These are phyloP conservation scores for Corythaixoides concolor DNA, from an alignment of 2,113 vertebrate genomes.

Conservation along the genomic window DNA sequence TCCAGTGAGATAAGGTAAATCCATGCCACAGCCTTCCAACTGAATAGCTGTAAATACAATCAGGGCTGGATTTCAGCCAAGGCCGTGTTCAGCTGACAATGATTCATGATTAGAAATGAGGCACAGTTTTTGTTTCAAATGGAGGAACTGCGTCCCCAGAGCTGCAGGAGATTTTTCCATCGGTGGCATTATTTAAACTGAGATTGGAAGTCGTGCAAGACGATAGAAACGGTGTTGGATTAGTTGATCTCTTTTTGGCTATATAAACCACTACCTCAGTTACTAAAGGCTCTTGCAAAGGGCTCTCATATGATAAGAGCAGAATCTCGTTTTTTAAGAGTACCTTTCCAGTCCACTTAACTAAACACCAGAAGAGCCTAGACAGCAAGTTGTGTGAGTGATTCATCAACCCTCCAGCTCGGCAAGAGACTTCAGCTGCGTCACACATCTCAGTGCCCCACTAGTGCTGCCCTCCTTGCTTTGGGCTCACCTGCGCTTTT, in stretches of 20 bases:
- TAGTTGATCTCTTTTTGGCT: neutral
- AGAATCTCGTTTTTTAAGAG: neutral
- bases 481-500: neutral
- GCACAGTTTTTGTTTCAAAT: constrained; percentile 21
- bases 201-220: neutral
- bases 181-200: neutral
- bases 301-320: neutral
- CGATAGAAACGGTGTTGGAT: accelerated
- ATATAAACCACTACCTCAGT: neutral
- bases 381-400: neutral
- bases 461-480: accelerated
- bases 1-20: neutral
- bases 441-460: neutral
- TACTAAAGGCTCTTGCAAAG: neutral
- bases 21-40: neutral
- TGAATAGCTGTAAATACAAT: constrained; percentile 25
- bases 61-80: constrained; percentile 26
- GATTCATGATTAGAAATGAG: neutral
- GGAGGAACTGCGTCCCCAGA: neutral
- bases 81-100: neutral
- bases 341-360: neutral
- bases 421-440: neutral
- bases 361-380: neutral
- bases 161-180: neutral
- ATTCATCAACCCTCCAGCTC: neutral